Percentiles rank a stretch among this genome's conserved stretches.
Evolutionary conservation across 2,888 invertebrate species (phyloP).

Genomic region (Elegia similella): DNA sequence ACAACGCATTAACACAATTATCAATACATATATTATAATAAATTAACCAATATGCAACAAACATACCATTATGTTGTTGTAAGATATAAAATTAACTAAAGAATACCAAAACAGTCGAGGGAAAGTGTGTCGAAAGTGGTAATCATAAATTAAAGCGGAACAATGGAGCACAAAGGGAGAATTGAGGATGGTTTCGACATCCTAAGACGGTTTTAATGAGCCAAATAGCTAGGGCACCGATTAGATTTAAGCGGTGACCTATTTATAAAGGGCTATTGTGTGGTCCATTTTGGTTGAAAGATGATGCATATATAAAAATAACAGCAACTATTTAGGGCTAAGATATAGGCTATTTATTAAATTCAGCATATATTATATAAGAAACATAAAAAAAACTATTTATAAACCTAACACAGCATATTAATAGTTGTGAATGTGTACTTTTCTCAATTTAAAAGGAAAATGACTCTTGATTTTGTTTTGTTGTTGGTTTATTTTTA

Average conservation of each 20-base stretch:
- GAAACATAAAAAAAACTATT: too few relatives aligned
- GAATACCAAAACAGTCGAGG: slow-evolving; percentile 9
- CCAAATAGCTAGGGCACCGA: slow-evolving; percentile 5
- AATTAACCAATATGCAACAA: background rate
- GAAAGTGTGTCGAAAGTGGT: slow-evolving; percentile 16
- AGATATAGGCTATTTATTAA: too few relatives aligned
- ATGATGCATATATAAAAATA: too few relatives aligned
- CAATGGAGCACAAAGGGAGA: slow-evolving; percentile 8
- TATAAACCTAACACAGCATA: too few relatives aligned
- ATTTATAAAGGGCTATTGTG: slow-evolving; percentile 8
- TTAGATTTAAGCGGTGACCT: slow-evolving; percentile 9
- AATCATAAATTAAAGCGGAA: slow-evolving; percentile 14
- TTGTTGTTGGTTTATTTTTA: too few relatives aligned
- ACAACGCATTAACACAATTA: too few relatives aligned
- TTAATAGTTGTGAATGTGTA: too few relatives aligned
- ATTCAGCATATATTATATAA: too few relatives aligned
- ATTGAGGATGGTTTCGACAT: slow-evolving; percentile 13
- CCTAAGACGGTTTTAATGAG: slow-evolving; percentile 13
- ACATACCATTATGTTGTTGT: background rate
- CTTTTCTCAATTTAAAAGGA: too few relatives aligned
- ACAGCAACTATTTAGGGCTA: too few relatives aligned
- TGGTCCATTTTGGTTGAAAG: background rate
- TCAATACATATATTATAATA: too few relatives aligned
- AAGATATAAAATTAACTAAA: background rate
- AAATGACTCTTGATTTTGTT: too few relatives aligned